Conservation (phyloP, 2,797 vertebrate genomes). For the Pampus argenteus region DNA sequence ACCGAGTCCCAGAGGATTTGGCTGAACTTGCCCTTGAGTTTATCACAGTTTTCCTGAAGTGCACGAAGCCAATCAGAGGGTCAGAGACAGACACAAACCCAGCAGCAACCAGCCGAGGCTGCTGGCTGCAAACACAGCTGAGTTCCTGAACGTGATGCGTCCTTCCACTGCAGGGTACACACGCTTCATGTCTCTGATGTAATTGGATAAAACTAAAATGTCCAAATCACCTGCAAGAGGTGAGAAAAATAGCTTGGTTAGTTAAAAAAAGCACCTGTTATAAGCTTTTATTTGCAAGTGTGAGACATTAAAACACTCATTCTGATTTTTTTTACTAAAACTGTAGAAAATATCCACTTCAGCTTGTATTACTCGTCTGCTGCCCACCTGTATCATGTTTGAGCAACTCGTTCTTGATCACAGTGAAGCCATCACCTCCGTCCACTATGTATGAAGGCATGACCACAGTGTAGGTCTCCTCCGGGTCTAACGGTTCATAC, state of each 20-base stretch:
- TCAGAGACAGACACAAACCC: constrained; percentile 47
- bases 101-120: constrained; percentile 56
- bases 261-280: neutral
- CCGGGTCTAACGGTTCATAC: constrained; percentile 84
- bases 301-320: too few relatives aligned
- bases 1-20: constrained; percentile 9
- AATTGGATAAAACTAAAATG: constrained; percentile 84
- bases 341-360: too few relatives aligned
- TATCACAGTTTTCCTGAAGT: constrained; percentile 20
- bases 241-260: neutral
- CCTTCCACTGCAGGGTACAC: constrained; percentile 90
- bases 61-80: constrained; percentile 35
- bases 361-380: too few relatives aligned
- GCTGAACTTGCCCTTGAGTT: constrained; percentile 2
- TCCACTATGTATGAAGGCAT: constrained; percentile 85
- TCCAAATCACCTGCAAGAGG: constrained; percentile 87
- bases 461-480: constrained; percentile 86
- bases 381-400: constrained; percentile 90
- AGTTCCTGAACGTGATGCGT: constrained; percentile 86
- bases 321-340: too few relatives aligned
- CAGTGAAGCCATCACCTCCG: constrained; percentile 89
- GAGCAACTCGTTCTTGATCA: constrained; percentile 87
- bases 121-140: constrained; percentile 17
- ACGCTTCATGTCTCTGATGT: constrained; percentile 86
- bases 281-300: neutral